These are phyloP conservation scores for Oligia strigilis DNA, from an alignment of 2,888 invertebrate genomes.

Conservation along the genomic window DNA sequence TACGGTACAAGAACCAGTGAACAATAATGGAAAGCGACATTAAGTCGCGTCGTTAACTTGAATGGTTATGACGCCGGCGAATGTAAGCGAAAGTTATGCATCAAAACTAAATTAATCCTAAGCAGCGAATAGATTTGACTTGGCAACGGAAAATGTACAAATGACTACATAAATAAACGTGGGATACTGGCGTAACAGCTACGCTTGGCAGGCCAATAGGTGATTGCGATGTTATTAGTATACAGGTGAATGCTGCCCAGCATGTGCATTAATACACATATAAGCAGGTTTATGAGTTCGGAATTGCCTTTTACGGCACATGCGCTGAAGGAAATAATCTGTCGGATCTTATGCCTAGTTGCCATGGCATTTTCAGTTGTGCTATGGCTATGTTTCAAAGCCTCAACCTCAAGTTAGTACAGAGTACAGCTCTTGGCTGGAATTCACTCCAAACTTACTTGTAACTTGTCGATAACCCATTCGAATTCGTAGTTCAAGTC, in stretches of 20 bases:
- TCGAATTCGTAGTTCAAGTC: constrained; percentile 4
- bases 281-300: background rate
- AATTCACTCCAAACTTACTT: constrained; percentile 6
- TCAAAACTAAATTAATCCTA: constrained; percentile 28
- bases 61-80: constrained; percentile 35
- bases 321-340: background rate
- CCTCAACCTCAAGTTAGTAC: background rate
- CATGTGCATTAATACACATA: constrained; percentile 5
- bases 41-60: constrained; percentile 44
- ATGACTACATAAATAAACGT: constrained; percentile 31
- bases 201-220: constrained; percentile 30
- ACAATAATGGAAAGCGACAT: constrained; percentile 48
- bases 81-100: constrained; percentile 46
- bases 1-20: constrained; percentile 21
- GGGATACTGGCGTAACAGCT: constrained; percentile 26
- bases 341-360: background rate
- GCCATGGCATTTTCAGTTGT: constrained; percentile 2
- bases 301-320: background rate
- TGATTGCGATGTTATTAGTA: constrained; percentile 38
- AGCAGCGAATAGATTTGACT: constrained; percentile 35
- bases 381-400: background rate
- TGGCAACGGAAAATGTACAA: constrained; percentile 34
- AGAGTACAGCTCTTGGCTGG: background rate
- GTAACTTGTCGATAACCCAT: constrained; percentile 1
- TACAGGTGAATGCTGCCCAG: constrained; percentile 30